phyloP scores from a whole-genome alignment of 2,797 vertebrate genomes.

The Phyllotis vaccarum region DNA sequence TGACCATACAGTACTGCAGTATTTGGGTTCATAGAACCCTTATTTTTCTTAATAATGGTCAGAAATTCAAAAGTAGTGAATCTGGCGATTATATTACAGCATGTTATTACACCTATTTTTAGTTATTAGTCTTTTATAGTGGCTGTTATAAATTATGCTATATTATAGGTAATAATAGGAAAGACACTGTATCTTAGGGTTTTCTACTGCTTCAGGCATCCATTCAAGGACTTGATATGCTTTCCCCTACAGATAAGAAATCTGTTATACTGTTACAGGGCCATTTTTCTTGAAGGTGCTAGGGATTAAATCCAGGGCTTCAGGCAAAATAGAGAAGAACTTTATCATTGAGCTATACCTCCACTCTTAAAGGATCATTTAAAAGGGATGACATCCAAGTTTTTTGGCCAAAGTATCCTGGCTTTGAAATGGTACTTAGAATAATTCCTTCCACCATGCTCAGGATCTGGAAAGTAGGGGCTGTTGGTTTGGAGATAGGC shows the following conservation, averaged over 20 bases:
- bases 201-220: background rate
- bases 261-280: background rate
- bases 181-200: background rate
- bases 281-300: background rate
- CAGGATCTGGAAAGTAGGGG: background rate
- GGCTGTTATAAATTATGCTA: no score
- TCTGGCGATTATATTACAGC: background rate
- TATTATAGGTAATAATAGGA: background rate
- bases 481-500: background rate
- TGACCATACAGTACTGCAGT: background rate
- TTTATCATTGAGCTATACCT: background rate
- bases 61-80: background rate
- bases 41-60: background rate
- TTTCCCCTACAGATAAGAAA: background rate
- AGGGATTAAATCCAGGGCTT: background rate
- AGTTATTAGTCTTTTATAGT: background rate
- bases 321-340: background rate
- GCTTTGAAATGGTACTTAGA: conserved; percentile 38
- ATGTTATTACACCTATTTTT: background rate
- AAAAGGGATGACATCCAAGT: conserved; percentile 10
- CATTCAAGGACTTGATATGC: background rate
- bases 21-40: background rate
- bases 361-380: background rate
- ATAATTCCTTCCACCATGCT: background rate
- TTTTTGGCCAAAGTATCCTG: background rate